Conservation (phyloP, 2,888 invertebrate species). For the Tethea ocularis region DNA sequence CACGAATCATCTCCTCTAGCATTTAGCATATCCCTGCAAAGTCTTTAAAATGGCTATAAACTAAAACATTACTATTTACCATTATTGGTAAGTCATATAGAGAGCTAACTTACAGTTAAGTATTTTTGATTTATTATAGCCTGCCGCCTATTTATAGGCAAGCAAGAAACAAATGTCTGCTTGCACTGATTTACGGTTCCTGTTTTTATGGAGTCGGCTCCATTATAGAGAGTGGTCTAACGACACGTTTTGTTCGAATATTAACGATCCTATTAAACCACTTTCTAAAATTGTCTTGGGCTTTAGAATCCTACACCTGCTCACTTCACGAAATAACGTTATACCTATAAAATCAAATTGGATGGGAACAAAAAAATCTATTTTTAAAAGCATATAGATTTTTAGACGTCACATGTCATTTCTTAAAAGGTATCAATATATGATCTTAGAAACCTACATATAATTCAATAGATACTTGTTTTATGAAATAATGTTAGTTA, state of each 20-base stretch:
- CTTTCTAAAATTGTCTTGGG: slow-evolving; percentile 49
- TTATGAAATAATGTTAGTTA: neutral
- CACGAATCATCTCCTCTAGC: neutral
- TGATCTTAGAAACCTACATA: neutral
- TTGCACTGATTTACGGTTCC: slow-evolving; percentile 40
- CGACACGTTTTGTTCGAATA: slow-evolving; percentile 48
- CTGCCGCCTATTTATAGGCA: slow-evolving; percentile 20
- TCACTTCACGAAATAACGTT: slow-evolving; percentile 10
- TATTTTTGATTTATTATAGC: slow-evolving; percentile 28
- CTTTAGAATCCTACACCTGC: slow-evolving; percentile 26
- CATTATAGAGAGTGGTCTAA: slow-evolving; percentile 23
- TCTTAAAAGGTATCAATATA: too few species aligned
- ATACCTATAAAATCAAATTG: neutral
- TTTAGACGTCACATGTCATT: too few species aligned
- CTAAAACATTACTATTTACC: neutral
- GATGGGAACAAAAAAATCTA: too few species aligned
- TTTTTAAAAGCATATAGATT: too few species aligned
- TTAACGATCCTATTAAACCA: slow-evolving; percentile 51
- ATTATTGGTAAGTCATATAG: neutral
- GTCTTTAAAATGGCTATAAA: neutral
- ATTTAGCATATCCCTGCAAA: neutral
- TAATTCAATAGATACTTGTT: neutral
- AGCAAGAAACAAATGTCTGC: slow-evolving; percentile 21
- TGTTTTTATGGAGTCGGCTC: slow-evolving; percentile 32
- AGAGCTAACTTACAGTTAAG: slow-evolving; percentile 16